Conservation (phyloP, 1,140 invertebrate species). For the Medauroidea extradentata region DNA sequence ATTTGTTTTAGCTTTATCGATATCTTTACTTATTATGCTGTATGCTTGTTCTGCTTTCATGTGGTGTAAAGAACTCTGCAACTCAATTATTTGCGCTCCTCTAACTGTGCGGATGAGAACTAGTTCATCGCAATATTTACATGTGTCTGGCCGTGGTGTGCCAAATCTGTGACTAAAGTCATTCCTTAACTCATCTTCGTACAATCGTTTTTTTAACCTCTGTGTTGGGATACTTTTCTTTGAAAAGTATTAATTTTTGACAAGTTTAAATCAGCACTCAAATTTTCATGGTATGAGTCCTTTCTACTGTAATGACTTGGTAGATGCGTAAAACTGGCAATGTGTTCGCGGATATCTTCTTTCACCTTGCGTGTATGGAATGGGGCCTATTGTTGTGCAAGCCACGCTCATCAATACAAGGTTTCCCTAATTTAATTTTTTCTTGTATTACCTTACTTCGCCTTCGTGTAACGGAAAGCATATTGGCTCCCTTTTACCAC, state of each 20-base stretch:
- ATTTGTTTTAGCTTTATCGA: too few relatives aligned
- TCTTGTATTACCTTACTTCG: conserved; percentile 2
- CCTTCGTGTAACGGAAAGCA: conserved; percentile 1
- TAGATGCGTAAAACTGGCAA: not conserved
- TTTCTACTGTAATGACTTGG: conserved; percentile 7
- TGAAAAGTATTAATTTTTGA: not conserved
- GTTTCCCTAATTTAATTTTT: not conserved
- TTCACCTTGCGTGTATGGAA: not conserved
- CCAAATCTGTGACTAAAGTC: conserved; percentile 10
- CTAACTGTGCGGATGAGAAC: not conserved
- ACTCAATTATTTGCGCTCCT: too few relatives aligned
- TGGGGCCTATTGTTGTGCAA: not conserved
- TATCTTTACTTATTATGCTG: too few relatives aligned
- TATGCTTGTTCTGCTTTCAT: too few relatives aligned
- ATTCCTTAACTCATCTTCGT: conserved; percentile 6
- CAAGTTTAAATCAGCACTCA: not conserved
- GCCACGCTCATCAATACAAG: conserved; percentile 1
- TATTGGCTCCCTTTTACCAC: too few relatives aligned
- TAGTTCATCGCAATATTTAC: conserved; percentile 2
- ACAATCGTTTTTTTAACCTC: conserved; percentile 1
- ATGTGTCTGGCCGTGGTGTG: conserved; percentile 4
- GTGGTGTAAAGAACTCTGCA: too few relatives aligned
- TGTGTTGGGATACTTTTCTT: too few relatives aligned
- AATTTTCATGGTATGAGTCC: not conserved
- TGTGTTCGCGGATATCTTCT: conserved; percentile 6